Percentiles rank a stretch among this genome's conserved stretches.
Evolutionary conservation across 1,140 invertebrate species (phyloP).

Genomic region (Ceratoteleas bidentatus): DNA sequence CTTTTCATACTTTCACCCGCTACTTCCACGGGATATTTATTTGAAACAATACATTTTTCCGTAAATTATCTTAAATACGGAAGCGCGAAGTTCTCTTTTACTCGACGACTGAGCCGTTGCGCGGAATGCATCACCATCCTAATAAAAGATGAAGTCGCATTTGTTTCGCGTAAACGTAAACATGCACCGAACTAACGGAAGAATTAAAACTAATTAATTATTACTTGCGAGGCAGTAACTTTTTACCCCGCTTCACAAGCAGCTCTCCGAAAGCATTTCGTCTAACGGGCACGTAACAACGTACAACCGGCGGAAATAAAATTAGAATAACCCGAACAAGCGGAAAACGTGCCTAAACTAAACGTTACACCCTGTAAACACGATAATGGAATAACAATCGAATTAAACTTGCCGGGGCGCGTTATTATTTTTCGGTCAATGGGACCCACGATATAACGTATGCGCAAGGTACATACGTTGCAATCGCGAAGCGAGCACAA

Average conservation of each 20-base stretch:
- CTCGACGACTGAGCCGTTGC: constrained; percentile 8
- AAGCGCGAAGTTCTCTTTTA: constrained; percentile 22
- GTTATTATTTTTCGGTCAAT: constrained; percentile 12
- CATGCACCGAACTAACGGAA: constrained; percentile 4
- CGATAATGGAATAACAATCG: background rate
- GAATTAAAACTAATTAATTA: constrained; percentile 19
- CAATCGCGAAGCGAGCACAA: constrained; percentile 27
- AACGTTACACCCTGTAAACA: constrained; percentile 1
- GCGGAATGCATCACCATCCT: constrained; percentile 16
- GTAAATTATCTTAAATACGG: constrained; percentile 13
- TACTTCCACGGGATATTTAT: too few relatives aligned
- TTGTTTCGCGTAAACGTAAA: constrained; percentile 17
- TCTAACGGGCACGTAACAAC: background rate
- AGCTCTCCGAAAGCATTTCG: background rate
- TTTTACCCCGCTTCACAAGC: constrained; percentile 6
- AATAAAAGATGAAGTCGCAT: constrained; percentile 19
- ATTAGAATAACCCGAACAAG: constrained; percentile 12
- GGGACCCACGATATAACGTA: constrained; percentile 12
- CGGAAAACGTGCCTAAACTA: background rate
- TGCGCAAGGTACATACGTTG: constrained; percentile 21
- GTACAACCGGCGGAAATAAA: constrained; percentile 4
- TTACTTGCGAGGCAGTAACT: constrained; percentile 9
- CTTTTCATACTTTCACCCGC: too few relatives aligned
- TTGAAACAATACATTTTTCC: background rate
- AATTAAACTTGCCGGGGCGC: background rate